Percentiles rank a stretch among this genome's conserved stretches.
These are phyloP conservation scores for Panurus biarmicus DNA, from an alignment of 2,113 vertebrate species.

Conservation along the genomic window DNA sequence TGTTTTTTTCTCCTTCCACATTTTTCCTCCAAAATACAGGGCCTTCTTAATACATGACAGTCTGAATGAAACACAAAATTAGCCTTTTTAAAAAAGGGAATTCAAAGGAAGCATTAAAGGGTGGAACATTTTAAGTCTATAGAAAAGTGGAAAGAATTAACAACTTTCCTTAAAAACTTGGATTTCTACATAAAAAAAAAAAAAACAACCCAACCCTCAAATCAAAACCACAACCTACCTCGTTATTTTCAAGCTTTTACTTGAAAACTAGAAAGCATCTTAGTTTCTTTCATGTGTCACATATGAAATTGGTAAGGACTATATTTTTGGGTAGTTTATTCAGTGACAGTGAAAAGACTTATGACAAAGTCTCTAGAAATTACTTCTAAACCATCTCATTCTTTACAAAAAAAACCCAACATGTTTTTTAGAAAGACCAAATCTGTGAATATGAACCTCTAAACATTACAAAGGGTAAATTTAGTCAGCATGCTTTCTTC, in stretches of 20 bases:
- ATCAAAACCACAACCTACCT: neutral
- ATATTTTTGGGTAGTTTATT: neutral
- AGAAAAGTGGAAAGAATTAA: neutral
- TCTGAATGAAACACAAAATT: neutral
- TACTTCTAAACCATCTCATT: neutral
- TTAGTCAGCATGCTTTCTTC: neutral
- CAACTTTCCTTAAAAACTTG: neutral
- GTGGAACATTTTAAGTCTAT: neutral
- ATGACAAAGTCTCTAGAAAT: neutral
- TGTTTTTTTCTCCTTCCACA: neutral
- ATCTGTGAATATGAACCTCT: neutral
- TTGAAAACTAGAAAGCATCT: neutral
- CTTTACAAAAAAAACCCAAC: neutral
- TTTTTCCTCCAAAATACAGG: neutral
- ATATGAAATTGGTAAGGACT: neutral
- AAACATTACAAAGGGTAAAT: neutral
- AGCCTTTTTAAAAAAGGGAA: neutral
- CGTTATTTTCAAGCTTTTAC: neutral
- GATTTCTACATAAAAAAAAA: neutral
- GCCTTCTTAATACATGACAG: fast-evolving
- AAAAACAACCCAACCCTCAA: neutral
- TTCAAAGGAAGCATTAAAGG: neutral
- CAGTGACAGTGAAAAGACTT: neutral
- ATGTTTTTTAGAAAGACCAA: neutral
- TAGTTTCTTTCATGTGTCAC: neutral